Evolutionary conservation across 1,140 invertebrate species (phyloP), one percentile per base, ranked within the genome.

Genomic region (Scylla paramamosain): DNA sequence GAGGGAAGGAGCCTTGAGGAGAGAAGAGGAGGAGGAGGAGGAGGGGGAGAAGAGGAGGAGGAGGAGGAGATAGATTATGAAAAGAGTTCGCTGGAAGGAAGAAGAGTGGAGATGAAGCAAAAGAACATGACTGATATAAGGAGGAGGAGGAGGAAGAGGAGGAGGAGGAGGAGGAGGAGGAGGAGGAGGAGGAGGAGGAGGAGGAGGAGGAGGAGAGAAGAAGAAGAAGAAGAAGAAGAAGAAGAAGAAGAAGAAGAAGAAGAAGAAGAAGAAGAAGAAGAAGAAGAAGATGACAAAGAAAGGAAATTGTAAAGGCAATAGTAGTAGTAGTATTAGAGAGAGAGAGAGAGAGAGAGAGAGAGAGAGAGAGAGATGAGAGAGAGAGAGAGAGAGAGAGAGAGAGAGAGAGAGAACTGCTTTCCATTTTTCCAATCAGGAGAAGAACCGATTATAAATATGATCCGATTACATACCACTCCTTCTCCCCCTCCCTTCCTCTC

Each of bases 141-240:
- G 46, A 45, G 52, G 93, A 94, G 48, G 87, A 77, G 45, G 93
- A 94, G 59, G 39, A 52, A 25, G 93, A 94, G 82, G 82, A 31
- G 87, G 46, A n/a, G 32, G 28, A 48, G 28, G 29, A 14, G 87
- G 89, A 28, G 52, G 31, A n/a, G 93, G 59, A 31, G 39, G 29
- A n/a, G 84, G 88, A 39, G 82, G 16, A 67, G 84, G 0, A 86
- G 31, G 89, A 91, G 48, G 89, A 52, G 39, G 46, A 91, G 48
- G 48, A 59, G 48, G 48, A 59, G 28, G 39, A 48, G 88, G 48
- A 29, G 29, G 46, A 25, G 86, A 0, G 89, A n/a, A 59, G 89
- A 59, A 8, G 89, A 48, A n/a, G 25, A 0, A 59, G 14, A 48
- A 59, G 89, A 59, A 59, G 92, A 32, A 32, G 14, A 29, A 82